A percentile compares a stretch with the other conserved stretches of the same genome.
Conservation (phyloP, 2,797 vertebrate species). For the Myotis pilosus region DNA sequence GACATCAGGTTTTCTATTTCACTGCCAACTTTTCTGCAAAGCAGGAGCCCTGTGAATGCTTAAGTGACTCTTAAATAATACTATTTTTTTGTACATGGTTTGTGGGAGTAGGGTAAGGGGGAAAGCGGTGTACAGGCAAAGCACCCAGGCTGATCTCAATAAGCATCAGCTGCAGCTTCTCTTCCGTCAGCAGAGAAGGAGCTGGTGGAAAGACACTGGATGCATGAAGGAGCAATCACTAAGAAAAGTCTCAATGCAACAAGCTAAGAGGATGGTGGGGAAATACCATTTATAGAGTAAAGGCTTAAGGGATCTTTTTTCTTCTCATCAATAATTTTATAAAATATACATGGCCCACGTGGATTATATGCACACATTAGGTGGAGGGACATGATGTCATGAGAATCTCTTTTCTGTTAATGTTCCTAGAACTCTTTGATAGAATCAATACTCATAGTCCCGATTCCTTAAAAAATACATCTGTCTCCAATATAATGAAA, state of each 20-base stretch:
- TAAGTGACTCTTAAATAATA: not conserved
- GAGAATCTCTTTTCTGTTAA: slow-evolving; percentile 73
- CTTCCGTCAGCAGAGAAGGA: not conserved
- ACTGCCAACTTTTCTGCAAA: slow-evolving; percentile 48
- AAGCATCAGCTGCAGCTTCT: not conserved
- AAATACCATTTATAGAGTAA: slow-evolving; percentile 29
- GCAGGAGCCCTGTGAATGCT: not conserved
- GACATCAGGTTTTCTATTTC: slow-evolving; percentile 32
- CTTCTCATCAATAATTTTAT: slow-evolving; percentile 60
- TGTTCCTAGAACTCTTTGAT: slow-evolving; percentile 75
- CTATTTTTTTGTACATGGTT: not conserved
- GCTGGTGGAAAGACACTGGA: not conserved
- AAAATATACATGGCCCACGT: slow-evolving; percentile 61
- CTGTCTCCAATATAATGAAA: slow-evolving; percentile 43
- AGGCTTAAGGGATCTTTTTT: slow-evolving; percentile 29
- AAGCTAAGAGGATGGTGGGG: not conserved
- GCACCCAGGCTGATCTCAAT: accelerated
- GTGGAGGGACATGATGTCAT: slow-evolving; percentile 47
- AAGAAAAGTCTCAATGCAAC: slow-evolving; percentile 26
- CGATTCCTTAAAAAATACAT: slow-evolving; percentile 40
- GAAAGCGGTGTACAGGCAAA: not conserved
- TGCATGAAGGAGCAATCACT: not conserved
- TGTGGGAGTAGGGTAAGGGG: not conserved
- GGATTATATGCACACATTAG: slow-evolving; percentile 42
- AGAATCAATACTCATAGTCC: slow-evolving; percentile 57